phyloP scores from a whole-genome alignment of 2,113 vertebrate species.

The Perca fluviatilis region DNA sequence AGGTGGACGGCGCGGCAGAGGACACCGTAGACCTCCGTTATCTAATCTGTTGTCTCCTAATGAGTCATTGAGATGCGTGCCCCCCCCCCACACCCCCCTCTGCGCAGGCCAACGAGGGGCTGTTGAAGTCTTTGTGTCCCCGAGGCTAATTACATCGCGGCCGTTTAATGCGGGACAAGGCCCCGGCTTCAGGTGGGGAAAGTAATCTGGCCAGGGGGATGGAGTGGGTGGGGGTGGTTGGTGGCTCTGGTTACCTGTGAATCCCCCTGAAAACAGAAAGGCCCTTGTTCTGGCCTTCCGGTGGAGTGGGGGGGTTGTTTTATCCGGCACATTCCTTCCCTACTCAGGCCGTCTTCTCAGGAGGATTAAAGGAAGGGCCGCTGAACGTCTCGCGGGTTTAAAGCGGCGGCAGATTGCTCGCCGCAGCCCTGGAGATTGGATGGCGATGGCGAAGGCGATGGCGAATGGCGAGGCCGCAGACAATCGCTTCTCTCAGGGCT shows the following conservation, averaged over 20 bases:
- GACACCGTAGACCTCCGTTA: slow-evolving; percentile 75
- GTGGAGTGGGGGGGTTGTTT: slow-evolving; percentile 32
- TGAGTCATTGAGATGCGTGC: slow-evolving; percentile 79
- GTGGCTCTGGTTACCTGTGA: slow-evolving; percentile 67
- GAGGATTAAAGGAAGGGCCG: slow-evolving; percentile 71
- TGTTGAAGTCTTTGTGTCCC: slow-evolving; percentile 74
- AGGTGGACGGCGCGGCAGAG: slow-evolving; percentile 73
- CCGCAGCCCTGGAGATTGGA: slow-evolving; percentile 13
- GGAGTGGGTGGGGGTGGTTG: neutral
- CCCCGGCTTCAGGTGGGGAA: slow-evolving; percentile 69
- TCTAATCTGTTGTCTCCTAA: slow-evolving; percentile 85
- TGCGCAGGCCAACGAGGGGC: slow-evolving; percentile 33
- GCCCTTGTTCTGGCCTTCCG: slow-evolving; percentile 69
- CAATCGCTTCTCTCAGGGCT: slow-evolving; percentile 57
- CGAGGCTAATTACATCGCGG: slow-evolving; percentile 82
- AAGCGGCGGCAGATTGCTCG: slow-evolving; percentile 46
- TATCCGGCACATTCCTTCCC: slow-evolving; percentile 66
- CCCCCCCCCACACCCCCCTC: neutral
- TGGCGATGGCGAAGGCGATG: neutral
- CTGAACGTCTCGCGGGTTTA: slow-evolving; percentile 41
- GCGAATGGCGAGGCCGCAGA: neutral
- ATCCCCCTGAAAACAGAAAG: slow-evolving; percentile 60
- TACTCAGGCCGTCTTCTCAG: slow-evolving; percentile 66
- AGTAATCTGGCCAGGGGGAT: slow-evolving; percentile 42
- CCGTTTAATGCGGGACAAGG: slow-evolving; percentile 79